Conservation (phyloP, 2,797 vertebrate genomes). For the Brotula barbata region DNA sequence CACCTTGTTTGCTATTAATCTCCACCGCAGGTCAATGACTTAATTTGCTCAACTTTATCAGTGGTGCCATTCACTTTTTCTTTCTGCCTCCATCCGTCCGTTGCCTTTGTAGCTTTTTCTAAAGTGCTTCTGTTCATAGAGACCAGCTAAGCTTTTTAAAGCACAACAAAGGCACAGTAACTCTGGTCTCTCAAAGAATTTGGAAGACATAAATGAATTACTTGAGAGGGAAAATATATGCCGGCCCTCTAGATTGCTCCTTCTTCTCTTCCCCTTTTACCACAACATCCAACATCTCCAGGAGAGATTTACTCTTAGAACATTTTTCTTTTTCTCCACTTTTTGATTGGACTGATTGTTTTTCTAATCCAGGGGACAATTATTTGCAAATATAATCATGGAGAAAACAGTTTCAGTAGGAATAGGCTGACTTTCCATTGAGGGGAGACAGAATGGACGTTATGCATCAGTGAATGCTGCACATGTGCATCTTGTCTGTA, state of each 20-base stretch:
- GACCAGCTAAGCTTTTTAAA: slow-evolving; percentile 74
- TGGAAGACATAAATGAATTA: slow-evolving; percentile 85
- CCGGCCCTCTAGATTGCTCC: slow-evolving; percentile 65
- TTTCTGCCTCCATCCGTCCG: slow-evolving; percentile 69
- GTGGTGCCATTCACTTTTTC: slow-evolving; percentile 81
- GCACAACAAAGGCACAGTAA: slow-evolving; percentile 80
- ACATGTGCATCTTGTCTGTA: background rate
- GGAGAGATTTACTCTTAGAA: slow-evolving; percentile 76
- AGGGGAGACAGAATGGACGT: background rate
- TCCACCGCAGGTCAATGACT: slow-evolving; percentile 94
- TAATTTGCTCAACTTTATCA: slow-evolving; percentile 94
- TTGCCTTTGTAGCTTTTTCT: slow-evolving; percentile 83
- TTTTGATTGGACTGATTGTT: slow-evolving; percentile 82
- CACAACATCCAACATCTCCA: slow-evolving; percentile 74
- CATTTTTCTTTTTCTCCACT: slow-evolving; percentile 12
- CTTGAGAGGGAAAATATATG: slow-evolving; percentile 80
- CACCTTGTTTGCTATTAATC: slow-evolving; percentile 98
- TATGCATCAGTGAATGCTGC: slow-evolving; percentile 27
- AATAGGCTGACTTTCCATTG: slow-evolving; percentile 37
- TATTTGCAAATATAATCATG: slow-evolving; percentile 70
- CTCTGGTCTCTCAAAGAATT: slow-evolving; percentile 80
- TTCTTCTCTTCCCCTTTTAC: slow-evolving; percentile 51
- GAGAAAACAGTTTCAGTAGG: slow-evolving; percentile 56
- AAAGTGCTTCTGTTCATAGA: slow-evolving; percentile 81
- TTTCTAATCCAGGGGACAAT: slow-evolving; percentile 83